These are phyloP conservation scores for Dugesia japonica DNA, from an alignment of 2,888 invertebrate genomes.

Conservation along the genomic window DNA sequence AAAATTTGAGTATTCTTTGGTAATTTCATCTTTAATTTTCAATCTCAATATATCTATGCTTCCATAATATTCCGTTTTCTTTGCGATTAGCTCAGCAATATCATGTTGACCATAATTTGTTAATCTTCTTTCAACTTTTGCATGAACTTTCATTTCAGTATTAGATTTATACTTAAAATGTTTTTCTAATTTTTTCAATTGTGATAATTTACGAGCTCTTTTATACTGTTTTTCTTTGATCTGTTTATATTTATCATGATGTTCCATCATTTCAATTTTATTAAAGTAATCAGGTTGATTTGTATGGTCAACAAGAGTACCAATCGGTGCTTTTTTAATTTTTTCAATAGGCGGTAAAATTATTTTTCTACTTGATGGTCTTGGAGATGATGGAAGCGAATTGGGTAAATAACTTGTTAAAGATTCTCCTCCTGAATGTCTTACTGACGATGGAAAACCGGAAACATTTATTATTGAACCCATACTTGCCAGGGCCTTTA, in stretches of 20 bases:
- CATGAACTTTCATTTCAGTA: slow-evolving; percentile 3
- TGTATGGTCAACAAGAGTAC: not conserved
- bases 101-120: not conserved
- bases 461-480: not conserved
- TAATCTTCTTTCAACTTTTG: slow-evolving; percentile 1
- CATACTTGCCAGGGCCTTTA: not conserved
- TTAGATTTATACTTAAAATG: not conserved
- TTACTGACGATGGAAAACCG: not conserved
- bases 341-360: not conserved
- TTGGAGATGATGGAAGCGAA: not conserved
- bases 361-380: not conserved
- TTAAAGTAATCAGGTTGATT: not conserved
- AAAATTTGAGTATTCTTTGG: not conserved
- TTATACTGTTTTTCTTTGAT: not conserved
- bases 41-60: not conserved
- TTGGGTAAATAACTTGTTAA: not conserved
- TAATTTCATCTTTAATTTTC: not conserved
- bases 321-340: not conserved
- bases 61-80: not conserved
- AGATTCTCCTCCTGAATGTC: not conserved
- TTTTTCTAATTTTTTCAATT: not conserved
- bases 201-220: not conserved
- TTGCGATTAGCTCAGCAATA: not conserved
- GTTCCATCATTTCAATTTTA: not conserved
- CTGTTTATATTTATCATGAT: not conserved